These are phyloP conservation scores for Raja brachyura DNA, from an alignment of 2,113 vertebrate genomes.

Conservation along the genomic window DNA sequence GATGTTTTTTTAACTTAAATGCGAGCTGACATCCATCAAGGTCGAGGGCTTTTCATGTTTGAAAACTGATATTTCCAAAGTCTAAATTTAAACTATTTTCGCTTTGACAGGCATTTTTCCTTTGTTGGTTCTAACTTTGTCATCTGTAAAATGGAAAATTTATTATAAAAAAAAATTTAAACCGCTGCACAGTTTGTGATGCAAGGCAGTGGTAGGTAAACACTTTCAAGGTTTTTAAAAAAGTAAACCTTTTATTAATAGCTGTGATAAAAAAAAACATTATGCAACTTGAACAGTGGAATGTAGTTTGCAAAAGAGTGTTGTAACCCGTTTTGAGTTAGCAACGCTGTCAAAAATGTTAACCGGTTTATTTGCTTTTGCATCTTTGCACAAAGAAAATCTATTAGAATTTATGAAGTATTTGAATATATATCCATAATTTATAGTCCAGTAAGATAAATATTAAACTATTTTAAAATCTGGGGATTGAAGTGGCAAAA, in stretches of 20 bases:
- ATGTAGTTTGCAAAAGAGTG: not conserved
- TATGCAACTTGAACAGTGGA: not conserved
- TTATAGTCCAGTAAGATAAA: not conserved
- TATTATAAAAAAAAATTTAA: not conserved
- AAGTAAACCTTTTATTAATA: not conserved
- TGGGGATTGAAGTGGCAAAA: not conserved
- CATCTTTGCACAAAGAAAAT: not conserved
- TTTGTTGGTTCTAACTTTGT: not conserved
- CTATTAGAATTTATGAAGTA: conserved; percentile 14
- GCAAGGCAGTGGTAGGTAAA: not conserved
- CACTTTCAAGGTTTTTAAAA: not conserved
- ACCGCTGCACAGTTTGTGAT: not conserved
- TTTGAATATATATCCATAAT: not conserved
- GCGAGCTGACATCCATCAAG: not conserved
- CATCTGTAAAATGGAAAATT: not conserved
- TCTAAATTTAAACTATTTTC: not conserved
- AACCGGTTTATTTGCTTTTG: not conserved
- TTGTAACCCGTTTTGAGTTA: not conserved
- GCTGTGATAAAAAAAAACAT: not conserved
- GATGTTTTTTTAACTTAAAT: not conserved
- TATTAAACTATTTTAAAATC: not conserved
- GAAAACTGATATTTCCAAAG: not conserved
- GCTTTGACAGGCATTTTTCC: not conserved
- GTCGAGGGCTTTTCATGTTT: not conserved
- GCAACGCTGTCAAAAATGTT: not conserved